Conservation (phyloP, 2,797 vertebrate species). For the Pangasius larnaudii region DNA sequence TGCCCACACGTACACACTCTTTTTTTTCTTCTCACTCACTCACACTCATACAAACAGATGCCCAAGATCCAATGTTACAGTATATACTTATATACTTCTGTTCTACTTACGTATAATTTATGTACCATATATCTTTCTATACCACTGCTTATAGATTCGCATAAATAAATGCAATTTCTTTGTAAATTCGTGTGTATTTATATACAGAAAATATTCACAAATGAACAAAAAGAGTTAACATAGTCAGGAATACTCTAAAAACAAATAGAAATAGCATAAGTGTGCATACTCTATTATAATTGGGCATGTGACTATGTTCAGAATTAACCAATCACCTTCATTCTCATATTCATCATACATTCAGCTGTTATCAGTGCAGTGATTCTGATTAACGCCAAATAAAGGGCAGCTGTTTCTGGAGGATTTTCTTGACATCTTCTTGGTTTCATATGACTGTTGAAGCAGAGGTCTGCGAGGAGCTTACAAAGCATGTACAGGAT, state of each 20-base stretch:
- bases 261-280: background rate
- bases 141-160: background rate
- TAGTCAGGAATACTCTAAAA: background rate
- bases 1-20: background rate
- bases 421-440: background rate
- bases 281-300: background rate
- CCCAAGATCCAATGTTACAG: conserved; percentile 26
- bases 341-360: background rate
- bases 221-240: too few relatives aligned
- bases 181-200: background rate
- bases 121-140: background rate
- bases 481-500: background rate
- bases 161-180: background rate
- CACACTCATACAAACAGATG: conserved; percentile 57
- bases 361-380: background rate
- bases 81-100: conserved; percentile 33
- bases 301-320: background rate
- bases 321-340: background rate
- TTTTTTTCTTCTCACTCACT: conserved; percentile 54
- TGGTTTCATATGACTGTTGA: background rate
- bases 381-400: background rate
- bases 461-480: background rate
- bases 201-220: background rate
- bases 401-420: background rate
- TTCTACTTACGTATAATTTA: background rate